phyloP scores from a whole-genome alignment of 2,113 vertebrate species.

The Apodemus sylvaticus region DNA sequence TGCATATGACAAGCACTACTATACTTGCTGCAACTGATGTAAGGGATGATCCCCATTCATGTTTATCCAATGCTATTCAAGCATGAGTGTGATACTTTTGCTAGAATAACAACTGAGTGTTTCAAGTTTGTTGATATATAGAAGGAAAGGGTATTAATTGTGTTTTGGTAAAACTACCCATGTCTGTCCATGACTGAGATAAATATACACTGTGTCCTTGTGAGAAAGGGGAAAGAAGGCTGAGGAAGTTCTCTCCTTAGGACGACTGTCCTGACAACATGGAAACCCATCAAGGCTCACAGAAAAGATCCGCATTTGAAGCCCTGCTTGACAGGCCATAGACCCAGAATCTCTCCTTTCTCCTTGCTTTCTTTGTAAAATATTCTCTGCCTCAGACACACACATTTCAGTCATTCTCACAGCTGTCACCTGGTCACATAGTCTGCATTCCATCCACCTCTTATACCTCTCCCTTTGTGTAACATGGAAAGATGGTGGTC shows the following conservation, averaged over 20 bases:
- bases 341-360: neutral
- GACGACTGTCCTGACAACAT: neutral
- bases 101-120: neutral
- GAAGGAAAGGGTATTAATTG: neutral
- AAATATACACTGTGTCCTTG: neutral
- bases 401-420: neutral
- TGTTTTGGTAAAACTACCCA: neutral
- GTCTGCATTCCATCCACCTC: too few relatives aligned
- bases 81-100: neutral
- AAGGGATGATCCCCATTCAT: neutral
- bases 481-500: neutral
- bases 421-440: neutral
- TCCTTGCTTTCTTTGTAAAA: neutral
- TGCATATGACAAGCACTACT: accelerated
- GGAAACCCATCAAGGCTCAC: neutral
- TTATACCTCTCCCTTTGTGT: neutral
- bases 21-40: too few relatives aligned
- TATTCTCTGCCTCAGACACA: neutral
- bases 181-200: neutral
- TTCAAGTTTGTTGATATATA: neutral
- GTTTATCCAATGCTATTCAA: neutral
- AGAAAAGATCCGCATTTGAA: neutral
- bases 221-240: neutral
- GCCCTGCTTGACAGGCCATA: neutral
- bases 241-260: neutral